phyloP scores from a whole-genome alignment of 2,113 vertebrate genomes.

The Morone saxatilis region DNA sequence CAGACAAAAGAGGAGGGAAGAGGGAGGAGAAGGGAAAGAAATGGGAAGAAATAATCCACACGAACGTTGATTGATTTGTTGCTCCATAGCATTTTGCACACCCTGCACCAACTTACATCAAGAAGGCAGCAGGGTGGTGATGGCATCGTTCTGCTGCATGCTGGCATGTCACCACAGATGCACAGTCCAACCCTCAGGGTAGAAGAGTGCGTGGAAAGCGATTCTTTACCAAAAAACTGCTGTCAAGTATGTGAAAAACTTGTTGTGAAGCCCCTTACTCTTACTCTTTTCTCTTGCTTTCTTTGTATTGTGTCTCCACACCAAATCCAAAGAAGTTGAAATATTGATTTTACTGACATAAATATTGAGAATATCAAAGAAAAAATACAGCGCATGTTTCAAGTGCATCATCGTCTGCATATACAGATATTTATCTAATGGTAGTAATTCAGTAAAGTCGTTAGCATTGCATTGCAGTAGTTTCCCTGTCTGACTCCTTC shows the following conservation, averaged over 20 bases:
- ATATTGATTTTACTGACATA: background rate
- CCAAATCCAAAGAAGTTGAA: background rate
- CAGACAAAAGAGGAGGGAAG: background rate
- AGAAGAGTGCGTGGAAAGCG: background rate
- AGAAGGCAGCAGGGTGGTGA: slow-evolving; percentile 35
- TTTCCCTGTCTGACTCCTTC: slow-evolving; percentile 17
- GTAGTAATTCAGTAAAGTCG: background rate
- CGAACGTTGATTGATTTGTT: slow-evolving; percentile 45
- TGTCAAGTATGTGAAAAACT: slow-evolving; percentile 20
- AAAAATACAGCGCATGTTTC: no score
- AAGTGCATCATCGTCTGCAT: background rate
- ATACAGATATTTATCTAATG: background rate
- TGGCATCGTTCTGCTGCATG: slow-evolving; percentile 19
- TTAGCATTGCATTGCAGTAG: background rate
- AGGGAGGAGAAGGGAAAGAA: background rate
- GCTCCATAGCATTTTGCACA: slow-evolving; percentile 9
- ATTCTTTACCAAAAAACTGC: slow-evolving; percentile 20
- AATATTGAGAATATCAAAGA: background rate
- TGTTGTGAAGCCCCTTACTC: background rate
- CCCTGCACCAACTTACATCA: slow-evolving; percentile 22
- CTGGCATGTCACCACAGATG: slow-evolving; percentile 29
- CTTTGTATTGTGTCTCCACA: no score
- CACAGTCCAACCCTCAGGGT: slow-evolving; percentile 31
- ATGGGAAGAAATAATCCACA: slow-evolving; percentile 22
- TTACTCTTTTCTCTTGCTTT: background rate